phyloP scores from a whole-genome alignment of 2,888 invertebrate genomes.

The Cataglyphis livida region DNA sequence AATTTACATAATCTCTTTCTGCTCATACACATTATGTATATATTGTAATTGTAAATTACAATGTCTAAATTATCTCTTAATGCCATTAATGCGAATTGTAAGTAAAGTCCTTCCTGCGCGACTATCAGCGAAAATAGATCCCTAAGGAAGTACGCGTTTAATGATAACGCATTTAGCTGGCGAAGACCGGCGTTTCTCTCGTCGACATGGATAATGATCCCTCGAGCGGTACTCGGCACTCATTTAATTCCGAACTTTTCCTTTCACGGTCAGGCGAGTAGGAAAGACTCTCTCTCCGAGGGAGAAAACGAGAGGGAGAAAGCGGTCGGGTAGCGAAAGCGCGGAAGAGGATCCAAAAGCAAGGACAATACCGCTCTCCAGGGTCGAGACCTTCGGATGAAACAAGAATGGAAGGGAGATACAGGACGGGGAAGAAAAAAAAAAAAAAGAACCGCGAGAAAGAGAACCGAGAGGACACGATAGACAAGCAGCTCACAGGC shows the following conservation, averaged over 20 bases:
- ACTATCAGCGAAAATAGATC: slow-evolving; percentile 36
- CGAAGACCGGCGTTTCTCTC: slow-evolving; percentile 28
- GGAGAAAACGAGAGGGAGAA: slow-evolving; percentile 47
- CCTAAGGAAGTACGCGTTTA: slow-evolving; percentile 34
- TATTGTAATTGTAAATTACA: slow-evolving; percentile 9
- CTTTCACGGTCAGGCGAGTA: slow-evolving; percentile 71
- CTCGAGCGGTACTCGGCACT: slow-evolving; percentile 68
- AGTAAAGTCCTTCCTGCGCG: slow-evolving; percentile 41
- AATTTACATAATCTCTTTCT: slow-evolving; percentile 3
- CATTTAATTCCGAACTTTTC: slow-evolving; percentile 73
- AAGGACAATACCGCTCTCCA: slow-evolving; percentile 62
- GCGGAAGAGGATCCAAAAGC: slow-evolving; percentile 58
- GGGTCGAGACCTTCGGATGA: slow-evolving; percentile 70
- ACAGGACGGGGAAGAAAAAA: slow-evolving; percentile 34
- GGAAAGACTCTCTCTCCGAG: slow-evolving; percentile 57
- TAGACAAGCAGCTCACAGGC: slow-evolving; percentile 42
- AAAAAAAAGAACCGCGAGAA: slow-evolving; percentile 6
- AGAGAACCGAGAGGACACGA: slow-evolving; percentile 23
- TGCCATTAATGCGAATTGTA: slow-evolving; percentile 21
- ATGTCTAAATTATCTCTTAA: slow-evolving; percentile 26
- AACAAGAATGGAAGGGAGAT: slow-evolving; percentile 47
- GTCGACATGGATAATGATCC: slow-evolving; percentile 69
- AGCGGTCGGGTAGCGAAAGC: slow-evolving; percentile 61
- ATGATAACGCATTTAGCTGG: slow-evolving; percentile 37
- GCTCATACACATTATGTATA: neutral